A percentile compares a stretch with the other conserved stretches of the same genome.
These are phyloP conservation scores for Spea multiplicata DNA, from an alignment of 2,113 vertebrate genomes.

Conservation along the genomic window DNA sequence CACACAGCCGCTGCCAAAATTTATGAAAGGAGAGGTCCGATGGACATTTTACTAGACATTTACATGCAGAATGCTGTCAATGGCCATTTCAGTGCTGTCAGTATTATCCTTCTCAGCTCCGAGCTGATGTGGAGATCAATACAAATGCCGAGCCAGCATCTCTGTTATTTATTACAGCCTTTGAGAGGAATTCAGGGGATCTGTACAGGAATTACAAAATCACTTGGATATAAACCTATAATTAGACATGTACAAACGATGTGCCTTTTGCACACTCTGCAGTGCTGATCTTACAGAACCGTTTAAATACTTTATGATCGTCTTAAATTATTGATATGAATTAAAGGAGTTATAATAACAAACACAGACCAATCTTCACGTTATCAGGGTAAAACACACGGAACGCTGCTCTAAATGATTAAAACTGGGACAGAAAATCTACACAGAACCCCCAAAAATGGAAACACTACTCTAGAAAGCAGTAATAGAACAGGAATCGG, in stretches of 20 bases:
- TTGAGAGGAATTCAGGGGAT: neutral
- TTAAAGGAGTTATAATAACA: no score
- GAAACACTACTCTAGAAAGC: no score
- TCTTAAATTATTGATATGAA: no score
- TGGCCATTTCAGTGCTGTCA: slow-evolving; percentile 5
- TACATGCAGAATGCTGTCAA: slow-evolving; percentile 16
- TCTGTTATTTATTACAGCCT: slow-evolving; percentile 31
- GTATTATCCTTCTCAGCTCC: slow-evolving; percentile 33
- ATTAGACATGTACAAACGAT: slow-evolving; percentile 21
- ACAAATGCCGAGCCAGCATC: slow-evolving; percentile 4
- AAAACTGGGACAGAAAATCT: no score
- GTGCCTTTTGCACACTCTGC: slow-evolving; percentile 1
- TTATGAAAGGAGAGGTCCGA: neutral
- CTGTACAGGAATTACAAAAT: neutral
- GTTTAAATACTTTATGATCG: no score
- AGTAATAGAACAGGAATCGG: no score
- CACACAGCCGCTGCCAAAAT: neutral
- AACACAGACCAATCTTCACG: no score
- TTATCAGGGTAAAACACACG: no score
- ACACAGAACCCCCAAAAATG: no score
- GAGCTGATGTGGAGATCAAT: slow-evolving; percentile 37
- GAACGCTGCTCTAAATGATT: no score
- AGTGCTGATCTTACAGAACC: neutral
- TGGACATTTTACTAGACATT: neutral
- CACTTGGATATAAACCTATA: slow-evolving; percentile 8